Evolutionary conservation across 2,113 vertebrate genomes (phyloP), one percentile per base, ranked within the genome.

Genomic region (Corythornis cristatus): DNA sequence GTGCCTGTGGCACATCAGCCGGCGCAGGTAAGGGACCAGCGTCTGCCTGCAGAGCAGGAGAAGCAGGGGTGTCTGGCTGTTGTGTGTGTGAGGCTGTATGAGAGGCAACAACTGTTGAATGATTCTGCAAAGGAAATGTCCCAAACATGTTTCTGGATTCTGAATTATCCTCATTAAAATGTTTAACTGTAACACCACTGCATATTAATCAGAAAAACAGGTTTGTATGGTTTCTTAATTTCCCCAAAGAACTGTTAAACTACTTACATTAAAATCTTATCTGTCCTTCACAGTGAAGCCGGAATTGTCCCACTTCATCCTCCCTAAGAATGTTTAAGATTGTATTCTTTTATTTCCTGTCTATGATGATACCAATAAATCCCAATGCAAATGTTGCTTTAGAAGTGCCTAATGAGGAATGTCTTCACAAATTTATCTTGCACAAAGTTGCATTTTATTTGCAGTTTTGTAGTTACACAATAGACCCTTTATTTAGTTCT

Each of bases 21-120:
- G 2, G 50, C 0, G 0, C 37, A 22, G 83, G 73, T 45, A 16
- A 31, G 73, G 48, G 43, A 8, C 5, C 0, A 1, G 37, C 0
- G 0, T 60, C 82, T 56, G 37, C 71, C 3, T 21, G n/a, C 3
- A 1, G 50, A 4, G 0, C 43, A 4, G 50, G 76, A 37, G 21
- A 5, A 15, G 28, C 65, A 29, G 7, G 2, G 33, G 42, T 18
- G 35, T 28, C 25, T 25, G 14, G 26, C 33, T 46, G n/a, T 3
- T 11, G 62, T 3, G 13, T 18, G 3, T 16, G 7, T 40, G 70
- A 43, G 58, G 26, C 51, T 35, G 6, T 9, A 7, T 14, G 29
- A 65, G 42, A 11, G 9, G 37, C 6, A 2, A 61, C 62, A 75
- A 18, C 67, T 62, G 48, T 22, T 45, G 46, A 66, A 14, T 15